Percentiles rank a stretch among this genome's conserved stretches.
phyloP scores from a whole-genome alignment of 2,888 invertebrate species.

The Sacculina carcini region DNA sequence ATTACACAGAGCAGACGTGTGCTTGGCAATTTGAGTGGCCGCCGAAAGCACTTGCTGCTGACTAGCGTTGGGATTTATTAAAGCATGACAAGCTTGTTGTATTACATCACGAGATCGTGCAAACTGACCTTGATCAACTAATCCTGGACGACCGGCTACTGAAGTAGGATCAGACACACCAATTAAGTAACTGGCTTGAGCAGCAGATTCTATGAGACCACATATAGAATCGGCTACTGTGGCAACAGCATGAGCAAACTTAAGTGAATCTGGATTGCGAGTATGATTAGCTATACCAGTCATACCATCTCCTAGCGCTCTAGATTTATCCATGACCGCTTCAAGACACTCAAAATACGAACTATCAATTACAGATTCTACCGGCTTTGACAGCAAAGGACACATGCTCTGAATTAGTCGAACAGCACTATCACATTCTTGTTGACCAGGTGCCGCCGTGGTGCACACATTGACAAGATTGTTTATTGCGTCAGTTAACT shows the following conservation, averaged over 20 bases:
- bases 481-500: conserved; percentile 78
- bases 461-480: conserved; percentile 63
- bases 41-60: conserved; percentile 64
- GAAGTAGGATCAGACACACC: conserved; percentile 76
- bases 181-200: conserved; percentile 81
- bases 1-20: conserved; percentile 83
- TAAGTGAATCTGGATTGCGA: conserved; percentile 55
- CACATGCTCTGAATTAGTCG: conserved; percentile 64
- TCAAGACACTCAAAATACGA: conserved; percentile 86
- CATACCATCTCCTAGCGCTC: conserved; percentile 64
- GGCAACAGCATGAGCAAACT: conserved; percentile 55
- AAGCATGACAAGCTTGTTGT: conserved; percentile 54
- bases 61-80: conserved; percentile 39
- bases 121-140: conserved; percentile 67
- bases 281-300: conserved; percentile 81
- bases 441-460: conserved; percentile 75
- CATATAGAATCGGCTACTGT: conserved; percentile 66
- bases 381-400: conserved; percentile 53
- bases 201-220: conserved; percentile 70
- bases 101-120: conserved; percentile 71
- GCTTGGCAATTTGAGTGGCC: conserved; percentile 79
- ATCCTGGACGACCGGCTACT: conserved; percentile 58
- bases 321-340: conserved; percentile 61
- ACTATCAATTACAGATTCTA: conserved; percentile 59
- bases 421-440: conserved; percentile 85